A percentile compares a stretch with the other conserved stretches of the same genome.
These are phyloP conservation scores for Reinhardtius hippoglossoides DNA, from an alignment of 2,113 vertebrate genomes.

Conservation along the genomic window DNA sequence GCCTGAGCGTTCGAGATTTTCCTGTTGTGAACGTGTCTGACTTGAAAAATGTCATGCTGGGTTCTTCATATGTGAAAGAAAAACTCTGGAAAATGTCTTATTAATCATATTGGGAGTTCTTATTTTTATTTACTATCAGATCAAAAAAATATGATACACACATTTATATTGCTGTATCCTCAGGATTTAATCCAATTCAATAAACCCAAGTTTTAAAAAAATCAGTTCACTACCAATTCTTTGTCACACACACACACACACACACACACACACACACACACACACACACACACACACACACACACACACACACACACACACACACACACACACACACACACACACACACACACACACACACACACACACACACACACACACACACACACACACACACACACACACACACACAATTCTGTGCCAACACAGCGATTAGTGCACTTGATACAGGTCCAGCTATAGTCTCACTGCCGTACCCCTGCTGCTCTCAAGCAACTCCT, in stretches of 20 bases:
- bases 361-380: not conserved
- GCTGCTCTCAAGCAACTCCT: slow-evolving; percentile 10
- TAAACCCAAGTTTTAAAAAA: no score
- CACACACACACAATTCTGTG: slow-evolving; percentile 26
- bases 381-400: not conserved
- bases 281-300: not conserved
- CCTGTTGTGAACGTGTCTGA: no score
- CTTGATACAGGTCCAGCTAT: slow-evolving; percentile 17
- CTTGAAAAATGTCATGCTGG: no score
- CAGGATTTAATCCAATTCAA: no score
- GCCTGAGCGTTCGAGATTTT: no score
- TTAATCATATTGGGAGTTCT: no score
- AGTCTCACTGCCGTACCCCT: slow-evolving; percentile 3
- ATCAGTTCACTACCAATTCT: no score
- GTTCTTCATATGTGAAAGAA: no score
- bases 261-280: not conserved
- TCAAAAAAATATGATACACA: no score
- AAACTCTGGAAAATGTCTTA: no score
- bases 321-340: not conserved
- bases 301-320: not conserved
- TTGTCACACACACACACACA: not conserved
- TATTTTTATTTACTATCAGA: no score
- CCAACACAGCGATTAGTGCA: slow-evolving; percentile 37
- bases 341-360: not conserved
- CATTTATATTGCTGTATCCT: no score